phyloP scores from a whole-genome alignment of 1,140 invertebrate species.

The Lucilia sericata region DNA sequence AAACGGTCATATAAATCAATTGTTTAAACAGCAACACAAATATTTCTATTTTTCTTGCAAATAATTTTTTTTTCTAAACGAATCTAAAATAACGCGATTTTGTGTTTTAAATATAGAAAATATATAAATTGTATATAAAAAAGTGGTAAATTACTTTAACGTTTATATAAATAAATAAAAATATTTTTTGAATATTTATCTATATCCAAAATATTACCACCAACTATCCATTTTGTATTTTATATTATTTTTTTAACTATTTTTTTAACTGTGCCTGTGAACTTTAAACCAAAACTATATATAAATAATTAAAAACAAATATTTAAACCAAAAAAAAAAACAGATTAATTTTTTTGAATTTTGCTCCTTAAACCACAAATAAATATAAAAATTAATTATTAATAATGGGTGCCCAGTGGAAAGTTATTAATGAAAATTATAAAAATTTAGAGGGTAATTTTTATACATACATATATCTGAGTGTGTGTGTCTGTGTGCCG shows the following conservation, averaged over 20 bases:
- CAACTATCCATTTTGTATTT: neutral
- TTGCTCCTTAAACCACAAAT: neutral
- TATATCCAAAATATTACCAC: neutral
- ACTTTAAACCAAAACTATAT: neutral
- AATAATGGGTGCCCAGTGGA: slow-evolving; percentile 65
- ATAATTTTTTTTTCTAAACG: neutral
- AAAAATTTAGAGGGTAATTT: slow-evolving; percentile 65
- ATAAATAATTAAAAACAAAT: neutral
- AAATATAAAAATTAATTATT: neutral
- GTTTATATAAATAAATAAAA: neutral
- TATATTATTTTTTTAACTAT: neutral
- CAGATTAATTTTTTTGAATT: slow-evolving; percentile 22
- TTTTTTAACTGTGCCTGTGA: slow-evolving; percentile 26
- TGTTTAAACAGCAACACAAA: neutral
- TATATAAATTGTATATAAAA: neutral
- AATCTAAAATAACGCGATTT: neutral
- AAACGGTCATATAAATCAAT: slow-evolving; percentile 22
- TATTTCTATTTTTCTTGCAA: neutral
- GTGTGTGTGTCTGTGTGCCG: neutral
- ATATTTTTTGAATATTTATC: neutral
- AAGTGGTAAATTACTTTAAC: neutral
- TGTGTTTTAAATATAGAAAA: neutral
- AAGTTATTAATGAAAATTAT: slow-evolving; percentile 63
- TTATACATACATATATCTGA: neutral
- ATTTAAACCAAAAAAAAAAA: neutral